Evolutionary conservation across 2,888 invertebrate genomes (phyloP), one percentile per base, ranked within the genome.

Genomic region (Eutolmus rufibarbis): DNA sequence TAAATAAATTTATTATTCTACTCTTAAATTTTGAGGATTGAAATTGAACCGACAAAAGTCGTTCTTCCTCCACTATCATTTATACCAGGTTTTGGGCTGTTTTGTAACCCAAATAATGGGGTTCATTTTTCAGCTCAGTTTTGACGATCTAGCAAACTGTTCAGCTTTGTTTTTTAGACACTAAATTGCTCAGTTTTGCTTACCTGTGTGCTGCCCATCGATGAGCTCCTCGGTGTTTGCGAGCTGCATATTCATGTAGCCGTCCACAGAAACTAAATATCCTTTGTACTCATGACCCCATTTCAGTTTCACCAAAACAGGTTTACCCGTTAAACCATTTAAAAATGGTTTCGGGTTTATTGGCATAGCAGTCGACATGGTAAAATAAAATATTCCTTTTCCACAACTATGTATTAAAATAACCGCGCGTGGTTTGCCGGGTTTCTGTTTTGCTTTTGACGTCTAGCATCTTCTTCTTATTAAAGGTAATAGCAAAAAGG

Each of bases 201-300:
- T 92, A 95, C 99, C 98, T 90, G 98, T 97, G 89, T 96, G 95
- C 89, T 94, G 95, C 86, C 98, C 98, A 91, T 99, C 98, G 89
- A 99, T 97, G 91, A 96, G 97, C 94, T 99, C 99, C 93, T 99
- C 99, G 9, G 99, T 97, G 92, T 99, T 99, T 0, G 99, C 99
- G 88, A 99, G 93, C 93, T 99, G 98, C 89, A 99, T 93, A 92
- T 99, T 99, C 99, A 99, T 99, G 92, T 99, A 99, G 8, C 98
- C 98, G 93, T 99, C 99, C 1, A 98, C 98, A 4, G 99, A 99
- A 0, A 99, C 99, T 51, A 99, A 94, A 90, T 98, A 97, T 16
- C 99, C 99, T 95, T 98, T 98, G 93, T 99, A 99, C 93, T 99
- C 99, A 93, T 99, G 99, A 43, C 99, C 99, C 99, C 99, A 99